These are phyloP conservation scores for Erynnis tages DNA, from an alignment of 2,888 invertebrate species.

Conservation along the genomic window DNA sequence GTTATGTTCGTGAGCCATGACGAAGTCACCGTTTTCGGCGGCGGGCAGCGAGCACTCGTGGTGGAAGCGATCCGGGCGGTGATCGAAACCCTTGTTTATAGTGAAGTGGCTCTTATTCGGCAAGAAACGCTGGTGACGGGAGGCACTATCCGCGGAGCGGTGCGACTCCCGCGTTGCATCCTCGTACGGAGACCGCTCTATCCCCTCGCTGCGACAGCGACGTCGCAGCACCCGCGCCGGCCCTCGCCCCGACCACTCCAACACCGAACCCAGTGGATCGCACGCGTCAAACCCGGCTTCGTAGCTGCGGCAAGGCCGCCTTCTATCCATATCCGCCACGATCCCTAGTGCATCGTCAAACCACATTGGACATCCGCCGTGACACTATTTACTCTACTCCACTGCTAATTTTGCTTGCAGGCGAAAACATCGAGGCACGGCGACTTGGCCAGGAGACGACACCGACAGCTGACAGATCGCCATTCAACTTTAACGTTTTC, in stretches of 20 bases:
- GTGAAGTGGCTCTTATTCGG: conserved; percentile 70
- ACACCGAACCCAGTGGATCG: conserved; percentile 66
- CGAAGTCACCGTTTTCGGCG: conserved; percentile 71
- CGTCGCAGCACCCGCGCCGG: conserved; percentile 71
- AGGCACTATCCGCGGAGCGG: conserved; percentile 55
- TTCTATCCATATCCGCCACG: conserved; percentile 74
- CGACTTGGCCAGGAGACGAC: conserved; percentile 53
- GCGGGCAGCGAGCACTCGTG: conserved; percentile 68
- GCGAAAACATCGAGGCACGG: conserved; percentile 49
- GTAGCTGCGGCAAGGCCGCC: conserved; percentile 70
- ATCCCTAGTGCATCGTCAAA: conserved; percentile 66
- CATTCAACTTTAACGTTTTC: conserved; percentile 60
- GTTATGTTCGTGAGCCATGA: conserved; percentile 66
- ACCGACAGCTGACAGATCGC: conserved; percentile 72
- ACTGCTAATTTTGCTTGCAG: conserved; percentile 71
- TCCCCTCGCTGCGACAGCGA: conserved; percentile 76
- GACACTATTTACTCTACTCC: conserved; percentile 58
- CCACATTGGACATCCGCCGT: conserved; percentile 60
- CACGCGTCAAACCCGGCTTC: conserved; percentile 74
- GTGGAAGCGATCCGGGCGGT: conserved; percentile 52
- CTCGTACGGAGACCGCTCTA: conserved; percentile 75
- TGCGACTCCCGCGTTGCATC: conserved; percentile 61
- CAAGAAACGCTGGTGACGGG: conserved; percentile 52
- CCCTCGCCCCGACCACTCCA: conserved; percentile 64
- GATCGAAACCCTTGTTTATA: conserved; percentile 51